Evolutionary conservation across 2,888 invertebrate genomes (phyloP).

Genomic region (Pollenia angustigena): DNA sequence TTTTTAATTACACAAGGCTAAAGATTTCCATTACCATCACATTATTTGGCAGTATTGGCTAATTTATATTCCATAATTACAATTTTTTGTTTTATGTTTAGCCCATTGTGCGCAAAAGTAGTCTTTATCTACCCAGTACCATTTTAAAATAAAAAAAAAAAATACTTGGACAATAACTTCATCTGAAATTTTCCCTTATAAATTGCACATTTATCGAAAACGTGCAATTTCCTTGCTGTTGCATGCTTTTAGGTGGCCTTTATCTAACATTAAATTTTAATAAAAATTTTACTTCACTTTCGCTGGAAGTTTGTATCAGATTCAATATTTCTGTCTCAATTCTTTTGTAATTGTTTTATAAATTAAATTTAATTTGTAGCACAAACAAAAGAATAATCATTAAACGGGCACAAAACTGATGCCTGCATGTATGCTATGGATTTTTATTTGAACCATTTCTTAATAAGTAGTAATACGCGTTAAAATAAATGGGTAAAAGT

Average conservation of each 20-base stretch:
- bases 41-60: too few species aligned
- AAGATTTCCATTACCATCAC: too few species aligned
- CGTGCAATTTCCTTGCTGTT: background rate
- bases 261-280: slow-evolving; percentile 30
- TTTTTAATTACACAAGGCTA: too few species aligned
- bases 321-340: background rate
- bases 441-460: slow-evolving; percentile 2
- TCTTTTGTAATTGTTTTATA: slow-evolving; percentile 9
- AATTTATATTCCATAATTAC: too few species aligned
- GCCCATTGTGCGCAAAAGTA: too few species aligned
- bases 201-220: background rate
- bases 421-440: background rate
- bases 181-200: too few species aligned
- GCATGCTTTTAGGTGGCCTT: slow-evolving; percentile 26
- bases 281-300: background rate
- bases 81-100: too few species aligned
- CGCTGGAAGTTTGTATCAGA: background rate
- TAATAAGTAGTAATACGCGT: background rate
- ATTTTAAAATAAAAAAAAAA: background rate
- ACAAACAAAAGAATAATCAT: slow-evolving; percentile 1
- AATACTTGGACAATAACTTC: background rate
- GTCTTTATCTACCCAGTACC: background rate
- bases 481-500: background rate
- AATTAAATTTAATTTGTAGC: slow-evolving; percentile 18
- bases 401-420: background rate